Percentiles rank a stretch among this genome's conserved stretches.
Evolutionary conservation across 2,797 vertebrate species (phyloP).

Genomic region (Sorex maritimensis): DNA sequence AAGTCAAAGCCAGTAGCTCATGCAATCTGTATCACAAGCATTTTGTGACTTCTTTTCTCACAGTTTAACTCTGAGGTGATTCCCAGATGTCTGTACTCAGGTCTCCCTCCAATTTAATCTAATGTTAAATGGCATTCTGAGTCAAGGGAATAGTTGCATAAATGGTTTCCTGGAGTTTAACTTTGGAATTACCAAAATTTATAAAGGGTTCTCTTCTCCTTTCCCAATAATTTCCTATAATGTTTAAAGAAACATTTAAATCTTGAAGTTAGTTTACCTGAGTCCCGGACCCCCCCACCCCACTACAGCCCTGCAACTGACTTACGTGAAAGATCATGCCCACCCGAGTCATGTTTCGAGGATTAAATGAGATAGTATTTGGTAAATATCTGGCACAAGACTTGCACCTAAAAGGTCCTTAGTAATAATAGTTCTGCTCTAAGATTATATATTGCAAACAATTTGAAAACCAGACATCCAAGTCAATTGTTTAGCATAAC

Average conservation of each 20-base stretch:
- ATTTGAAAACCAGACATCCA: constrained; percentile 62
- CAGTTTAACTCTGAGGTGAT: background rate
- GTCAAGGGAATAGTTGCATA: constrained; percentile 5
- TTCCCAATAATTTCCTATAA: background rate
- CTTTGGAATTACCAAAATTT: constrained; percentile 51
- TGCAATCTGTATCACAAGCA: background rate
- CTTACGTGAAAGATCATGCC: background rate
- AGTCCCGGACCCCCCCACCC: background rate
- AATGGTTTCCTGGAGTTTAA: constrained; percentile 55
- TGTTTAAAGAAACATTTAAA: background rate
- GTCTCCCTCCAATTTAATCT: background rate
- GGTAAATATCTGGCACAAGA: constrained; percentile 3
- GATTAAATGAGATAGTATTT: constrained; percentile 31
- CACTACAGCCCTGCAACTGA: background rate
- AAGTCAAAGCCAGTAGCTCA: constrained; percentile 17
- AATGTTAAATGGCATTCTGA: constrained; percentile 12
- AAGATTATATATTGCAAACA: constrained; percentile 62
- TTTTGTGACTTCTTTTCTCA: background rate
- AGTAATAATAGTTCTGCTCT: constrained; percentile 39
- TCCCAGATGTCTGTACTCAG: background rate
- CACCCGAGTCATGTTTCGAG: background rate
- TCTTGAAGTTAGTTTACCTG: background rate
- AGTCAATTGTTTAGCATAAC: constrained; percentile 31
- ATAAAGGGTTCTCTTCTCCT: background rate
- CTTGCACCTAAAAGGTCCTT: constrained; percentile 48